Evolutionary conservation across 2,113 vertebrate genomes (phyloP), one percentile per base, ranked within the genome.

Genomic region (Sebastes fasciatus): DNA sequence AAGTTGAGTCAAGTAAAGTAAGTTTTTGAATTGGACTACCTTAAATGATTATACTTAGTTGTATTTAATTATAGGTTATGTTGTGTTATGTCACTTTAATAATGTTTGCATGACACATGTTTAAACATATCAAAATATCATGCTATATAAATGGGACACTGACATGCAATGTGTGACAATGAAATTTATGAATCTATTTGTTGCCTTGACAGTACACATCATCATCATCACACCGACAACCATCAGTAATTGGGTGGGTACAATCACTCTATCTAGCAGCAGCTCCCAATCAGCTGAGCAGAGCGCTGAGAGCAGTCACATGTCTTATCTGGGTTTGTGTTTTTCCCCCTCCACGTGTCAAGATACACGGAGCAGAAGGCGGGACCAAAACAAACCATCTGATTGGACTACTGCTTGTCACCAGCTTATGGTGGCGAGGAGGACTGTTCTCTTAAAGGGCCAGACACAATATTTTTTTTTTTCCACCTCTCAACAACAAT

Each of bases 331-430:
- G 57, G 84, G 84, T 74, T 88, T 91, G 81, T 92, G 88, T 89
- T 93, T 91, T 91, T 85, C n/a, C 88, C 83, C 87, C 88, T 93
- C 92, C 94, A 94, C 93, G 92, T 95, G 94, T 94, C 88, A 88
- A 84, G 80, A 89, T 91, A 87, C 58, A 77, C 72, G 67, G 21
- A 89, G 65, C 55, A 78, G 90, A 79, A 86, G 91, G 91, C 92
- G 90, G 92, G 90, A 94, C 91, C 92, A 94, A 74, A 95, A 95
- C 93, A 95, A 94, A 95, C 9, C 81, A 6, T 17, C 67, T 78
- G 92, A 94, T 94, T 94, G 94, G 94, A 67, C 55, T 1, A 1
- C 16, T 0, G 58, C 52, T 52, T 92, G 86, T 94, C 94, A 90
- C 91, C 92, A 93, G 90, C 87, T 92, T 76, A 63, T 61, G n/a